Evolutionary conservation across 2,888 invertebrate genomes (phyloP).

Genomic region (Resseliella maxima): DNA sequence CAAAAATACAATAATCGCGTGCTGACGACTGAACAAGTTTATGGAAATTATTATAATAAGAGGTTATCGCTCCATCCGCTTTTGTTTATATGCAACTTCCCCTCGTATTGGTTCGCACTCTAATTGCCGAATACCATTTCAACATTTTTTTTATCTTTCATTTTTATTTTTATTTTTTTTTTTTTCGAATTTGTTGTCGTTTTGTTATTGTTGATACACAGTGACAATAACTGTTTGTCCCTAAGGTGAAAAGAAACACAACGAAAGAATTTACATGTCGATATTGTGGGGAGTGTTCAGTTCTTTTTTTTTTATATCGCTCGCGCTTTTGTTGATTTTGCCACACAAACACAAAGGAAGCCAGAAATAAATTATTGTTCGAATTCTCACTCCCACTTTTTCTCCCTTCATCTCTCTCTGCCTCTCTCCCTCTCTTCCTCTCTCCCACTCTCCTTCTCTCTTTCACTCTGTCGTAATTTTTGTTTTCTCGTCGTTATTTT

Average conservation of each 20-base stretch:
- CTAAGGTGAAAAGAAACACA: not conserved
- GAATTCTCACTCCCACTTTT: not conserved
- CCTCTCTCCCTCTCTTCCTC: not conserved
- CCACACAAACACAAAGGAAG: too few species aligned
- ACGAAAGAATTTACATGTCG: not conserved
- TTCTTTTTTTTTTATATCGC: not conserved
- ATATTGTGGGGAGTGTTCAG: not conserved
- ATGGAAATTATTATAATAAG: conserved; percentile 54
- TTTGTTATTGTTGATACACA: not conserved
- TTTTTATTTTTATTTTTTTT: not conserved
- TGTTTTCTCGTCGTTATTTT: too few species aligned
- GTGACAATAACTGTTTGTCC: conserved; percentile 21
- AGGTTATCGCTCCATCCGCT: conserved; percentile 25
- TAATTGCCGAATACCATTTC: not conserved
- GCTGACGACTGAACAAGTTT: not conserved
- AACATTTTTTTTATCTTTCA: not conserved
- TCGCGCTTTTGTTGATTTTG: conserved; percentile 18
- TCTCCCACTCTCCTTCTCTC: not conserved
- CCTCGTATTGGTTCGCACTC: not conserved
- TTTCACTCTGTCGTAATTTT: too few species aligned
- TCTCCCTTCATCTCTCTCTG: not conserved
- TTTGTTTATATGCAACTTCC: conserved; percentile 18
- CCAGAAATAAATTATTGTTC: not conserved
- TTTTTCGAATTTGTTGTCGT: not conserved
- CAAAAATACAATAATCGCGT: conserved; percentile 2